Base-by-base conservation (phyloP, 2,797 vertebrate genomes). In the Sebastes trivittatus region DNA sequence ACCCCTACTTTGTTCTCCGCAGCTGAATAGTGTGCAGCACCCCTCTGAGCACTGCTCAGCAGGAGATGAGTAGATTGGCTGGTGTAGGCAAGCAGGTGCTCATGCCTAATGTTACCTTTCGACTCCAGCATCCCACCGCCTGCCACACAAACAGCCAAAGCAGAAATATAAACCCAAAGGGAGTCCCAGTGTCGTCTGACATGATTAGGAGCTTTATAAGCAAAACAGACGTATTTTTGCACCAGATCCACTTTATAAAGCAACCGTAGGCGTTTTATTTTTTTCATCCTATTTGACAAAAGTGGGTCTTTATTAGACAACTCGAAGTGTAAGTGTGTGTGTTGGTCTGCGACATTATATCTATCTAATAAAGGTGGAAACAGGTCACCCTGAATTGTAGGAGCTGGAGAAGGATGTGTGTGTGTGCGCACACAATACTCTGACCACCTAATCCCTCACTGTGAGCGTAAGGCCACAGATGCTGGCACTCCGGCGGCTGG, bases 381-480 rank as follows among this genome's bases (percentile, higher is more conserved):
- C 27, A 38, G 32, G 59, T 81, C 80, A 66, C 34, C 32, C 29
- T 61, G 72, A 85, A 46, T 20, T 27, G 6, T 25, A 32, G 11
- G 6, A 23, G 9, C 25, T 61, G 4, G 25, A 65, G 22, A 13
- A 20, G 11, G 25, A 4, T 46, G 36, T 58, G 30, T 27, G 52
- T 27, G 23, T 70, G 18, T 27, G 34, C 20, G 7, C 29, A 22
- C 60, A 78, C 76, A 67, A 58, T 61, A 25, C 55, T 85, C 62
- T 58, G 68, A 69, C 59, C 78, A 75, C 49, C 75, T 82, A 59
- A 86, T 86, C 77, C 64, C 34, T 87, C 86, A 80, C 75, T 34
- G 30, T 52, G 77, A 78, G 49, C 4, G 9, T 59, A 30, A 78
- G 70, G 81, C 77, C 79, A 77, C 87, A 91, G 81, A 88, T 90